Conservation (phyloP, 2,888 invertebrate genomes). For the Aspidiotus rigidus region DNA sequence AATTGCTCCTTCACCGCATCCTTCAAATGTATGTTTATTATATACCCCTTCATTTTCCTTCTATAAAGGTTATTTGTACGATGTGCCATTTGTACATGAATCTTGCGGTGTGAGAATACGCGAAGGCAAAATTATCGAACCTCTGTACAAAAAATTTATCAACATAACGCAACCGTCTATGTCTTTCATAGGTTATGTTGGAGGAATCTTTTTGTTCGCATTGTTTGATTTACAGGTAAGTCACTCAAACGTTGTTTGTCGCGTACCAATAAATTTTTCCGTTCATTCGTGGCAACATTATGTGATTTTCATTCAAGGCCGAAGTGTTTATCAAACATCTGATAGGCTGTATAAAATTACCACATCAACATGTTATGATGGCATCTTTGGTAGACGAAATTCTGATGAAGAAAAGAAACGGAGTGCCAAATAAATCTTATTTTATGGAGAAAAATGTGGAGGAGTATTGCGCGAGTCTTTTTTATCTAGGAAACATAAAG, state of each 20-base stretch:
- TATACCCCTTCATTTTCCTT: too few species aligned
- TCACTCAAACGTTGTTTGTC: not conserved
- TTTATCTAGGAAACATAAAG: not conserved
- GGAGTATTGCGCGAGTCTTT: not conserved
- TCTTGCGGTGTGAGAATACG: constrained; percentile 62
- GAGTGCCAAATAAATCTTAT: not conserved
- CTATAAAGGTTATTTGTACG: constrained; percentile 68
- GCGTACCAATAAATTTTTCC: not conserved
- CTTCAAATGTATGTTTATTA: too few species aligned
- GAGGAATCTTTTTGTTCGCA: constrained; percentile 72
- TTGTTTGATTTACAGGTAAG: constrained; percentile 74
- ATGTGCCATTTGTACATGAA: constrained; percentile 63
- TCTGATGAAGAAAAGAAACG: not conserved
- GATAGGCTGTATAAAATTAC: not conserved
- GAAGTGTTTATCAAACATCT: not conserved
- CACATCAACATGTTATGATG: not conserved
- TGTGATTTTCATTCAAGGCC: too few species aligned
- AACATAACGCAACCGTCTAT: constrained; percentile 70
- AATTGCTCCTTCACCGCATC: too few species aligned
- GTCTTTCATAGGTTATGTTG: constrained; percentile 75
- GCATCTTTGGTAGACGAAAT: not conserved
- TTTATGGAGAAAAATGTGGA: not conserved
- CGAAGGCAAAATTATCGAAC: constrained; percentile 57
- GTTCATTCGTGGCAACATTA: too few species aligned
- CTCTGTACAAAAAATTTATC: constrained; percentile 77